These are phyloP conservation scores for Hylaeus anthracinus DNA, from an alignment of 1,140 invertebrate species.

Conservation along the genomic window DNA sequence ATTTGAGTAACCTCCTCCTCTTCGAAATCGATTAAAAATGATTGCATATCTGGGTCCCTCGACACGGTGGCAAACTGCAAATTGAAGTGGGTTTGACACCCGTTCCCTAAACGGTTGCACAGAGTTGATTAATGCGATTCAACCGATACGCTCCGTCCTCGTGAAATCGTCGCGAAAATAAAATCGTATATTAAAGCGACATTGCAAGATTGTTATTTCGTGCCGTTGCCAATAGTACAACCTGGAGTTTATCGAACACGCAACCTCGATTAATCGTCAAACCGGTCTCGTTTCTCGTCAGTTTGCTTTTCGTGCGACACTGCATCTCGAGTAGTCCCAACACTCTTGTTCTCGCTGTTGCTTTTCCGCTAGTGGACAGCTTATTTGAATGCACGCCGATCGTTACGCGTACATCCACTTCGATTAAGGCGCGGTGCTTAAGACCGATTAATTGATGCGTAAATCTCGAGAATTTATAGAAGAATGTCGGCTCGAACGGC, in stretches of 20 bases:
- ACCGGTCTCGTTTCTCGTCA: conserved; percentile 54
- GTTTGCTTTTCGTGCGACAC: conserved; percentile 23
- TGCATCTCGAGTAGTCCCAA: not conserved
- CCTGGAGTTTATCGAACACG: conserved; percentile 39
- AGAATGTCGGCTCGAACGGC: not conserved
- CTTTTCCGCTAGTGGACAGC: conserved; percentile 21
- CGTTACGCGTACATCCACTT: conserved; percentile 8
- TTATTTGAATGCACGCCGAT: conserved; percentile 32
- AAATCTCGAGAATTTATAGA: conserved; percentile 40
- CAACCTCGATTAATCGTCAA: conserved; percentile 42
- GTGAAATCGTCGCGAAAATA: not conserved
- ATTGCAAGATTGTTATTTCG: not conserved
- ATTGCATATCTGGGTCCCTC: too few species aligned
- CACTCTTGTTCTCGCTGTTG: not conserved
- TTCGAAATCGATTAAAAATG: too few species aligned
- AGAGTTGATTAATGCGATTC: not conserved
- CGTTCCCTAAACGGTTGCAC: not conserved
- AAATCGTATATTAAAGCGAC: not conserved
- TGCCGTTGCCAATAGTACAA: conserved; percentile 5
- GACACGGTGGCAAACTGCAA: too few species aligned
- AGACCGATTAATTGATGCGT: conserved; percentile 24
- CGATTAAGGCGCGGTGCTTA: conserved; percentile 31
- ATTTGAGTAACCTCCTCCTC: too few species aligned
- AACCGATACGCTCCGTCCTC: not conserved
- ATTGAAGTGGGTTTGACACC: too few species aligned